A percentile compares a stretch with the other conserved stretches of the same genome.
These are phyloP conservation scores for Trimorus sp. DNA, from an alignment of 2,888 invertebrate genomes.

Conservation along the genomic window DNA sequence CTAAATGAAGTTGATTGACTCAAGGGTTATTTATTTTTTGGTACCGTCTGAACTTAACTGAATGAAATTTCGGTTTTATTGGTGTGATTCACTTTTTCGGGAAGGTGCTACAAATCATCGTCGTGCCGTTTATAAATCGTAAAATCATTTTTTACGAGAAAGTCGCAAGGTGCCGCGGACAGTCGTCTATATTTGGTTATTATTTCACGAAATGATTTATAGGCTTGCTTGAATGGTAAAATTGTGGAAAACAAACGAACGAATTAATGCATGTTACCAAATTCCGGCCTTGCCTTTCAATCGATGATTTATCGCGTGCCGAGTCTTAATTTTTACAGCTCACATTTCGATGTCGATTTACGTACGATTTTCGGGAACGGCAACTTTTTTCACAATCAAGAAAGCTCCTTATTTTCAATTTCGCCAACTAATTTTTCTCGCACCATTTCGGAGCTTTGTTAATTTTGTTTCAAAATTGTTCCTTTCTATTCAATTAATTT, in stretches of 20 bases:
- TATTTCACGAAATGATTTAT: conserved; percentile 30
- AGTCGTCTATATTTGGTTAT: conserved; percentile 29
- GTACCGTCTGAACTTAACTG: neutral
- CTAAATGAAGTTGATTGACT: conserved; percentile 22
- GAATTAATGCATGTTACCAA: conserved; percentile 7
- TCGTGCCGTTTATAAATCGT: conserved; percentile 18
- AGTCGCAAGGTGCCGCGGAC: conserved; percentile 22
- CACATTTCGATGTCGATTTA: conserved; percentile 23
- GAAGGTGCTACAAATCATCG: conserved; percentile 32
- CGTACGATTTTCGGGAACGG: neutral
- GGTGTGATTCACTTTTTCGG: conserved; percentile 5
- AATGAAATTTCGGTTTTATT: conserved; percentile 25
- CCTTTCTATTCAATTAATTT: too few relatives aligned
- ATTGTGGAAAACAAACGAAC: conserved; percentile 26
- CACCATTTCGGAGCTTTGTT: too few relatives aligned
- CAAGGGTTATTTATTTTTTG: conserved; percentile 25
- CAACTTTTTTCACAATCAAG: too few relatives aligned
- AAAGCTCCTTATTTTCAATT: too few relatives aligned
- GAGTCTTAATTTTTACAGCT: neutral
- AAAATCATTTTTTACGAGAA: conserved; percentile 38
- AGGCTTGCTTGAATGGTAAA: conserved; percentile 9
- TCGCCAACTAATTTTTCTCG: too few relatives aligned
- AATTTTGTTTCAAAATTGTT: too few relatives aligned
- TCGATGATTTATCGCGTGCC: conserved; percentile 24
- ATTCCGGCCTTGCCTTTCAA: conserved; percentile 10